phyloP scores from a whole-genome alignment of 2,113 vertebrate genomes.

The Sinocyclocheilus maitianheensis region DNA sequence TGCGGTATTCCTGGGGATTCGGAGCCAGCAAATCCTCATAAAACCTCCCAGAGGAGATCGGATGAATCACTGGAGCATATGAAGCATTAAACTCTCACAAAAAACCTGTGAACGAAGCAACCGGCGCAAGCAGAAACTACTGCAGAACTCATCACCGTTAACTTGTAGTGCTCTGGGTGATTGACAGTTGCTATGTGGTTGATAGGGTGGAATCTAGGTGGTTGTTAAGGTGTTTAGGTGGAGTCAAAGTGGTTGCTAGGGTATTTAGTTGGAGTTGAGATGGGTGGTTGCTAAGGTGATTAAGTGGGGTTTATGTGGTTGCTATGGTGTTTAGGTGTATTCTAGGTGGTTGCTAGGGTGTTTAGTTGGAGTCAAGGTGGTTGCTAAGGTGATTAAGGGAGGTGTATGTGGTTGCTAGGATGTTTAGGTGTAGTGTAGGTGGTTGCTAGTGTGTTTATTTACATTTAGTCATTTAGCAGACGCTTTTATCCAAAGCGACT shows the following conservation, averaged over 20 bases:
- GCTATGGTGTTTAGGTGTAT: neutral
- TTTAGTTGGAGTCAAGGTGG: neutral
- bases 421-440: neutral
- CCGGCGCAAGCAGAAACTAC: neutral
- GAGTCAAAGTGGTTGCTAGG: neutral
- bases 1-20: constrained; percentile 44
- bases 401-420: neutral
- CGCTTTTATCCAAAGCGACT: too few species aligned
- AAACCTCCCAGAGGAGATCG: constrained; percentile 38
- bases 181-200: neutral
- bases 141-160: neutral
- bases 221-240: neutral
- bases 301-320: too few species aligned
- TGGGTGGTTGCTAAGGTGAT: neutral
- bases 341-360: neutral
- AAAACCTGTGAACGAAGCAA: neutral
- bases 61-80: neutral
- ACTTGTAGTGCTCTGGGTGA: neutral
- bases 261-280: neutral
- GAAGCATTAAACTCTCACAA: neutral
- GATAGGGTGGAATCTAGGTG: neutral
- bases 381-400: neutral
- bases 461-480: too few species aligned
- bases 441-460: neutral
- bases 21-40: constrained; percentile 22